A percentile compares a stretch with the other conserved stretches of the same genome.
These are phyloP conservation scores for Neosilurus mollespiculum DNA, from an alignment of 2,797 vertebrate species.

Conservation along the genomic window DNA sequence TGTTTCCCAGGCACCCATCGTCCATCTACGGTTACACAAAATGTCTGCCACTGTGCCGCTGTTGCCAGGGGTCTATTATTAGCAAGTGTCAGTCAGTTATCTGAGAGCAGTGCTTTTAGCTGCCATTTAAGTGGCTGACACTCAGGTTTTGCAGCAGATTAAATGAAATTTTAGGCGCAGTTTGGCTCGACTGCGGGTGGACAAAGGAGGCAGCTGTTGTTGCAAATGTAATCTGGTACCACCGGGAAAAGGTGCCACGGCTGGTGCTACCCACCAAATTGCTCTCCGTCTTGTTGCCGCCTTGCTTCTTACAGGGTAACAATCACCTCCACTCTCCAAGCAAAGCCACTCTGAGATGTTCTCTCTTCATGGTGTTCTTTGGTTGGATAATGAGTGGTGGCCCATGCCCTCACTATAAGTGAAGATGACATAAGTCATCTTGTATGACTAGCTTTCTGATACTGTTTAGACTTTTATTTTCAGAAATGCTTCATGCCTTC, in stretches of 20 bases:
- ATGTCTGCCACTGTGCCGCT: slow-evolving; percentile 68
- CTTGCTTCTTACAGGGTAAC: slow-evolving; percentile 8
- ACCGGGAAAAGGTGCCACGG: slow-evolving; percentile 56
- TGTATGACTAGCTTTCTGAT: slow-evolving; percentile 22
- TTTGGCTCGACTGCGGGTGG: slow-evolving; percentile 74
- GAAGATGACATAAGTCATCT: slow-evolving; percentile 35
- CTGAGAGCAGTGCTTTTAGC: slow-evolving; percentile 81
- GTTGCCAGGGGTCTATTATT: slow-evolving; percentile 75
- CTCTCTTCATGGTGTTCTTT: slow-evolving; percentile 46
- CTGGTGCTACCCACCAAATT: slow-evolving; percentile 46
- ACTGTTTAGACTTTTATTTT: slow-evolving; percentile 18
- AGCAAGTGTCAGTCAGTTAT: slow-evolving; percentile 80
- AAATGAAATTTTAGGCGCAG: slow-evolving; percentile 82
- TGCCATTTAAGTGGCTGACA: slow-evolving; percentile 80
- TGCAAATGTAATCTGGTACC: slow-evolving; percentile 72
- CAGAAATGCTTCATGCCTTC: slow-evolving; percentile 19
- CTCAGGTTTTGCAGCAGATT: slow-evolving; percentile 79
- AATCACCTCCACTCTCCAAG: slow-evolving; percentile 12
- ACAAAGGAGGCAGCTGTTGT: slow-evolving; percentile 79
- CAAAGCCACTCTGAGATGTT: slow-evolving; percentile 15
- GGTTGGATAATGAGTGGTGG: slow-evolving; percentile 19
- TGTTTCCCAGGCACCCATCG: slow-evolving; percentile 62
- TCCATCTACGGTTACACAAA: slow-evolving; percentile 73
- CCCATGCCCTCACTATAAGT: slow-evolving; percentile 39
- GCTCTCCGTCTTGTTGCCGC: slow-evolving; percentile 14